A percentile compares a stretch with the other conserved stretches of the same genome.
These are phyloP conservation scores for Melipona quadrifasciata DNA, from an alignment of 1,140 invertebrate species.

Conservation along the genomic window DNA sequence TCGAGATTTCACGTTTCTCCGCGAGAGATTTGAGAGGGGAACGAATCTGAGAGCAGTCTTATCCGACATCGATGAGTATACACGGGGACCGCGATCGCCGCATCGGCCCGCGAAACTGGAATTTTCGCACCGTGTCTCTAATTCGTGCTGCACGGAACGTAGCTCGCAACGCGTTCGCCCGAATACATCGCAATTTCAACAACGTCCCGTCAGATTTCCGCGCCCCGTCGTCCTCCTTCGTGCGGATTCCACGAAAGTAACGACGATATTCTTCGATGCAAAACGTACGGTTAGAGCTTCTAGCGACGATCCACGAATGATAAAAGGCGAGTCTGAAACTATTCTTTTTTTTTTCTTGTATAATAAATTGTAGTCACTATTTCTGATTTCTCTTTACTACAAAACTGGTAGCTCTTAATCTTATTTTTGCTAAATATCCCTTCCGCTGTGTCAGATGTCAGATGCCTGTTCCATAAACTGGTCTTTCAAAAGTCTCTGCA, in stretches of 20 bases:
- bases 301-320: background rate
- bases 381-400: no score
- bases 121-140: constrained; percentile 21
- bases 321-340: no score
- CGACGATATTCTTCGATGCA: background rate
- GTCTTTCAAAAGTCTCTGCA: constrained; percentile 1
- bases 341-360: no score
- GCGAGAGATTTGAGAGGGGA: background rate
- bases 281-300: background rate
- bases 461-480: background rate
- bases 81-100: background rate
- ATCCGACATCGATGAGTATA: constrained; percentile 47
- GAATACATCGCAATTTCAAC: background rate
- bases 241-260: constrained; percentile 4
- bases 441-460: background rate
- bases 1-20: constrained; percentile 31
- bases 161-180: background rate
- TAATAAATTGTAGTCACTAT: no score
- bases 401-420: background rate
- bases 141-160: no score
- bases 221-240: background rate
- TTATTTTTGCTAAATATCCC: background rate
- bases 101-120: background rate
- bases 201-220: constrained; percentile 1
- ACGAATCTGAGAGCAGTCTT: constrained; percentile 38